A percentile compares a stretch with the other conserved stretches of the same genome.
These are phyloP conservation scores for Todiramphus chloris DNA, from an alignment of 2,113 vertebrate genomes.

Conservation along the genomic window DNA sequence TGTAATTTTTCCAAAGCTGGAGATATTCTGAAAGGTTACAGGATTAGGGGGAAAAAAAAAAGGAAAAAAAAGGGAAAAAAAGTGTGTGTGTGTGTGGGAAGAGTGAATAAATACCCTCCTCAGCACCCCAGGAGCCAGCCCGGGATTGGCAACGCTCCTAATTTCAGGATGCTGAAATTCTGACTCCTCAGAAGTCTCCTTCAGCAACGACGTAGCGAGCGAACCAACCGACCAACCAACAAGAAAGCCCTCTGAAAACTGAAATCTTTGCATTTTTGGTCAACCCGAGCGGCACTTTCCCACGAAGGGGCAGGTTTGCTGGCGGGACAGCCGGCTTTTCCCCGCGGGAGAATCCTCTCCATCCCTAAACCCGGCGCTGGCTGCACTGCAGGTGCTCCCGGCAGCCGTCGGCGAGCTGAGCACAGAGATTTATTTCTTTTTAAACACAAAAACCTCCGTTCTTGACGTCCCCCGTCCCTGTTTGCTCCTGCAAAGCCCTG, in stretches of 20 bases:
- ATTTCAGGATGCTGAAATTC: neutral
- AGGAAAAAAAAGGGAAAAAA: neutral
- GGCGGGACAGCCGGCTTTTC: neutral
- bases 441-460: neutral
- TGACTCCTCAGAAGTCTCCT: neutral
- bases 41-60: neutral
- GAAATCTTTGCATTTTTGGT: neutral
- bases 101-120: slow-evolving; percentile 5
- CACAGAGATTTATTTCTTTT: neutral
- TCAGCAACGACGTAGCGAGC: neutral
- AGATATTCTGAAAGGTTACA: slow-evolving; percentile 47
- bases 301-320: neutral
- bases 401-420: neutral
- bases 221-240: neutral
- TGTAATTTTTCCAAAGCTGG: slow-evolving; percentile 52
- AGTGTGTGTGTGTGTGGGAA: neutral
- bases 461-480: neutral
- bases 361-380: neutral
- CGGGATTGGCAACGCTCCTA: neutral
- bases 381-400: neutral
- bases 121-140: neutral
- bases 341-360: neutral
- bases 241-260: neutral
- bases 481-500: neutral
- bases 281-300: neutral